These are phyloP conservation scores for Atherix ibis DNA, from an alignment of 2,888 invertebrate genomes.

Conservation along the genomic window DNA sequence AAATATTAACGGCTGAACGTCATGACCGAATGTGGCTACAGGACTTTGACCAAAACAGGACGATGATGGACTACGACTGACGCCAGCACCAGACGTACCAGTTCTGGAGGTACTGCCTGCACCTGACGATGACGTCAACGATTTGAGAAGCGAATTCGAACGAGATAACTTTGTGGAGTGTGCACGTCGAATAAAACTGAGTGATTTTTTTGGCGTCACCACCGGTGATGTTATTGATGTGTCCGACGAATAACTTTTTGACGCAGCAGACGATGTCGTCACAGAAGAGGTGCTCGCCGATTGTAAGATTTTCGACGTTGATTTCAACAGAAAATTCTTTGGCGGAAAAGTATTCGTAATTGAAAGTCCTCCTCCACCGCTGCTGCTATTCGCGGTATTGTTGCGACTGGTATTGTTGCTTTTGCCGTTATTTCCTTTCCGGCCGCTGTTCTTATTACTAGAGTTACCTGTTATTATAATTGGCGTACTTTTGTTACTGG, in stretches of 20 bases:
- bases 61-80: not conserved
- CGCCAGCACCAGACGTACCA: not conserved
- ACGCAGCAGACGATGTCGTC: constrained; percentile 1
- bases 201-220: constrained; percentile 35
- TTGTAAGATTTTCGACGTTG: constrained; percentile 21
- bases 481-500: no score
- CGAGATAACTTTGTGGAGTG: constrained; percentile 57
- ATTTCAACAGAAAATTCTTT: constrained; percentile 31
- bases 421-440: constrained; percentile 17
- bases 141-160: constrained; percentile 46
- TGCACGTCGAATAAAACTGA: constrained; percentile 52
- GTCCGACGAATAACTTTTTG: constrained; percentile 8
- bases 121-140: constrained; percentile 33
- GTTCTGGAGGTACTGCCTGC: constrained; percentile 15
- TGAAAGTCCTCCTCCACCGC: constrained; percentile 13
- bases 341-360: constrained; percentile 31
- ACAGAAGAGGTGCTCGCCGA: constrained; percentile 13
- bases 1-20: constrained; percentile 25
- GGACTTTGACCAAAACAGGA: not conserved
- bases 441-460: no score
- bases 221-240: constrained; percentile 30
- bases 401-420: constrained; percentile 17
- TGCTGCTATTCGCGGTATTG: constrained; percentile 13
- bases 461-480: no score
- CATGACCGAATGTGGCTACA: constrained; percentile 8